Percentiles rank a stretch among this genome's conserved stretches.
These are phyloP conservation scores for Tenebrosternarchus preto DNA, from an alignment of 2,113 vertebrate genomes.

Conservation along the genomic window DNA sequence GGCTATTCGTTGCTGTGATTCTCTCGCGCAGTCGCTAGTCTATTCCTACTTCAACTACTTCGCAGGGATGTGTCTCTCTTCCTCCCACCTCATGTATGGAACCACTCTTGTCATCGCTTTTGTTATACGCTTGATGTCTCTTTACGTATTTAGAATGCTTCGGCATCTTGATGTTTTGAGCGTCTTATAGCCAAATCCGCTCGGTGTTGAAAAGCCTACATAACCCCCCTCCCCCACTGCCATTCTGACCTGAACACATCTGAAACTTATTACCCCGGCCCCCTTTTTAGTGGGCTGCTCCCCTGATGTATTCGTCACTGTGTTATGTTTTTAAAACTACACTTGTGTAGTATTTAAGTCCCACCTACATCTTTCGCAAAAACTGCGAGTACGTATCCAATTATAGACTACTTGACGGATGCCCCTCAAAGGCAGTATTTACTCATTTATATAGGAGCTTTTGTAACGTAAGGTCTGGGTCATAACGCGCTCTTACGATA, in stretches of 20 bases:
- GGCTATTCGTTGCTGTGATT: slow-evolving; percentile 56
- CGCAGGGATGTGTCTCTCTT: slow-evolving; percentile 53
- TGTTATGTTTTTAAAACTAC: slow-evolving; percentile 55
- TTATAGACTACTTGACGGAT: slow-evolving; percentile 29
- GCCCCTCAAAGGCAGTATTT: slow-evolving; percentile 22
- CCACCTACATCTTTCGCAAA: slow-evolving; percentile 54
- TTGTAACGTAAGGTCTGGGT: slow-evolving; percentile 38
- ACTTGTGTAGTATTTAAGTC: slow-evolving; percentile 57
- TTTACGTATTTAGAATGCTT: slow-evolving; percentile 58
- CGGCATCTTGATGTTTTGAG: slow-evolving; percentile 61
- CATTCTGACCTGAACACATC: slow-evolving; percentile 74
- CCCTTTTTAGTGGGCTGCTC: slow-evolving; percentile 63
- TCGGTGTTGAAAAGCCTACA: slow-evolving; percentile 65
- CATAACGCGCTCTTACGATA: slow-evolving; percentile 19
- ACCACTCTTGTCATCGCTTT: slow-evolving; percentile 58
- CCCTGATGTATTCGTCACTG: slow-evolving; percentile 62
- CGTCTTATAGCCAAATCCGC: slow-evolving; percentile 75
- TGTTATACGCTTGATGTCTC: slow-evolving; percentile 55
- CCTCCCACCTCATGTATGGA: slow-evolving; percentile 52
- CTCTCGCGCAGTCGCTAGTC: slow-evolving; percentile 55
- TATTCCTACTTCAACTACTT: slow-evolving; percentile 57
- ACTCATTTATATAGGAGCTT: slow-evolving; percentile 16
- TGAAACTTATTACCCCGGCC: slow-evolving; percentile 75
- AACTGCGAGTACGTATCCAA: slow-evolving; percentile 17
- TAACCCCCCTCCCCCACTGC: slow-evolving; percentile 58